Conservation (phyloP, 2,797 vertebrate genomes). For the Ispidina lecontei region DNA sequence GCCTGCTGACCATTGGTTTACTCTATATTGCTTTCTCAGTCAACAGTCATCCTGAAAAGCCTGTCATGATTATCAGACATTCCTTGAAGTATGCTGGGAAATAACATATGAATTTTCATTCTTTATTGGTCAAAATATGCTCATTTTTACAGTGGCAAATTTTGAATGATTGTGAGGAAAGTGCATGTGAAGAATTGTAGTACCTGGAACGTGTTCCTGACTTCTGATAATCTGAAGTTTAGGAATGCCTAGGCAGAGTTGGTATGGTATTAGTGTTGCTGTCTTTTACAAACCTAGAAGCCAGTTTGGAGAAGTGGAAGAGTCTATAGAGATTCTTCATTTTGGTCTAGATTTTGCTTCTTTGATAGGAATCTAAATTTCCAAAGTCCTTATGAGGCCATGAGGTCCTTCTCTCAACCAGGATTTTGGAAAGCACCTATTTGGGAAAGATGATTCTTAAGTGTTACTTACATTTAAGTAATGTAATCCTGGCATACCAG, state of each 20-base stretch:
- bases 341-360: background rate
- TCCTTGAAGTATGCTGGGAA: background rate
- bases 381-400: background rate
- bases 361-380: background rate
- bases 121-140: background rate
- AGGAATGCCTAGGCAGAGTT: background rate
- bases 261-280: background rate
- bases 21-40: background rate
- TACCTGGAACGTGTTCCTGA: background rate
- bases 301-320: background rate
- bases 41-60: background rate
- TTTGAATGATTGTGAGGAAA: background rate
- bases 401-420: background rate
- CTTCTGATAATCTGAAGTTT: background rate
- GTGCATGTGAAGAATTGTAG: rapidly evolving
- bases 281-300: background rate
- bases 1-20: background rate
- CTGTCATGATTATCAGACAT: background rate
- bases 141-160: background rate
- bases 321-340: background rate
- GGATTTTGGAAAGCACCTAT: background rate
- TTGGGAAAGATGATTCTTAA: background rate
- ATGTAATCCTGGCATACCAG: background rate
- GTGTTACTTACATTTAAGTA: background rate
- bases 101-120: background rate